phyloP scores from a whole-genome alignment of 2,113 vertebrate genomes.

The Turdus rufiventris region DNA sequence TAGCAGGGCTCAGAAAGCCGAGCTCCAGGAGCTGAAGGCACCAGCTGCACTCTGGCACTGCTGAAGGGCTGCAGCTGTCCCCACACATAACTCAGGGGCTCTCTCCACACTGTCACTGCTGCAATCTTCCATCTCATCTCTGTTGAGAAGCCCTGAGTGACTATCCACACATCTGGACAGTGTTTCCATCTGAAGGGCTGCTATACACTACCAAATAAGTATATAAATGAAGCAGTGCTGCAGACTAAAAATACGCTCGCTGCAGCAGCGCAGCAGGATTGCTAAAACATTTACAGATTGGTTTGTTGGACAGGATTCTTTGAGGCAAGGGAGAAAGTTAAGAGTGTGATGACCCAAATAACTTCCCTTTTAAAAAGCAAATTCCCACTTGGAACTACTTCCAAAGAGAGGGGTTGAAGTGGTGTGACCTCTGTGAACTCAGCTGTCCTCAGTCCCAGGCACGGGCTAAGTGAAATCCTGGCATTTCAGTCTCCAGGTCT shows the following conservation, averaged over 20 bases:
- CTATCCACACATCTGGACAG: slow-evolving; percentile 18
- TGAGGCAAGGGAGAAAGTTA: background rate
- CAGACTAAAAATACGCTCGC: slow-evolving; percentile 48
- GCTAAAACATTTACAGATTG: slow-evolving; percentile 37
- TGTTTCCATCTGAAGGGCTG: slow-evolving; percentile 35
- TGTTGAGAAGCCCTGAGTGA: background rate
- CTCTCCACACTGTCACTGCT: background rate
- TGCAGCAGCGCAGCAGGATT: background rate
- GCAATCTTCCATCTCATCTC: background rate
- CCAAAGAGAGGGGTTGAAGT: background rate
- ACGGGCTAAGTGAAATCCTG: background rate
- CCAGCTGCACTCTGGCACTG: background rate
- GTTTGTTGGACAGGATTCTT: background rate
- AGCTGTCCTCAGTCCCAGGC: background rate
- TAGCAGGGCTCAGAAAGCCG: background rate
- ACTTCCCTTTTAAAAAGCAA: background rate
- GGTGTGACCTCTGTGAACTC: background rate
- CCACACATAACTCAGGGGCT: background rate
- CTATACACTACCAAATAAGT: slow-evolving; percentile 47
- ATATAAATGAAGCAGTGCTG: slow-evolving; percentile 17
- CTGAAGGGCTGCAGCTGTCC: background rate
- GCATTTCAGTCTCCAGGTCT: background rate
- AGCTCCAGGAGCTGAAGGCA: background rate
- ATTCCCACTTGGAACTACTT: background rate
- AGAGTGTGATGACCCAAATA: background rate